Percentiles rank a stretch among this genome's conserved stretches.
These are phyloP conservation scores for Gymnothorax reevesii DNA, from an alignment of 2,797 vertebrate genomes.

Conservation along the genomic window DNA sequence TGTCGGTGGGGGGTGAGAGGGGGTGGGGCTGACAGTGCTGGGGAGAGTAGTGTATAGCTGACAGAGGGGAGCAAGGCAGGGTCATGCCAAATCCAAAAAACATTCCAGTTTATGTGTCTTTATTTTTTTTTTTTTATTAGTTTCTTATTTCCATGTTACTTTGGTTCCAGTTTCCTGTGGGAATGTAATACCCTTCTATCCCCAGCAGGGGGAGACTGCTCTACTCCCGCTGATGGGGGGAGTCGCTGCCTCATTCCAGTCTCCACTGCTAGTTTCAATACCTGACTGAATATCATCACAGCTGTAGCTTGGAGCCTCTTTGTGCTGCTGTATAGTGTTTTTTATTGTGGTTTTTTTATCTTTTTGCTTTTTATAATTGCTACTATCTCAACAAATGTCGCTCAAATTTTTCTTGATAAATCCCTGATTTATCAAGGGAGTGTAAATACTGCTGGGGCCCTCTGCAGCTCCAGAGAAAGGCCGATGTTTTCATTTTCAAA, in stretches of 20 bases:
- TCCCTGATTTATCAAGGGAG: not conserved
- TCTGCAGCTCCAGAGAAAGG: too few relatives aligned
- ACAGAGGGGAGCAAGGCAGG: conserved; percentile 33
- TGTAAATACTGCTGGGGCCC: too few relatives aligned
- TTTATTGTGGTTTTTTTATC: not conserved
- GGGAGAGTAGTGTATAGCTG: conserved; percentile 69
- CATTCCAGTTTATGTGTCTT: not conserved
- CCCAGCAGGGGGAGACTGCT: not conserved
- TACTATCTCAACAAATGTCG: not conserved
- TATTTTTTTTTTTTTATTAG: not conserved
- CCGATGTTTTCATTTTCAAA: not conserved
- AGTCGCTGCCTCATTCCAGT: not conserved
- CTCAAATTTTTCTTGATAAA: not conserved
- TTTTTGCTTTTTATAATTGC: not conserved
- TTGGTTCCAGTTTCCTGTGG: not conserved
- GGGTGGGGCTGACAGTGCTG: conserved; percentile 42
- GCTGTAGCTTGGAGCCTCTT: not conserved
- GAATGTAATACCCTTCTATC: too few relatives aligned
- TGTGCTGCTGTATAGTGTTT: not conserved
- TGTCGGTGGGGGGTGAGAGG: conserved; percentile 64
- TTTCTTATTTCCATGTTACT: not conserved
- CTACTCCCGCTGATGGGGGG: not conserved
- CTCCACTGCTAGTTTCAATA: not conserved
- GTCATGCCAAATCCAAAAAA: not conserved
- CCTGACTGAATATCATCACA: not conserved